Conservation (phyloP, 2,888 invertebrate species). For the Tryphoninae sp. region DNA sequence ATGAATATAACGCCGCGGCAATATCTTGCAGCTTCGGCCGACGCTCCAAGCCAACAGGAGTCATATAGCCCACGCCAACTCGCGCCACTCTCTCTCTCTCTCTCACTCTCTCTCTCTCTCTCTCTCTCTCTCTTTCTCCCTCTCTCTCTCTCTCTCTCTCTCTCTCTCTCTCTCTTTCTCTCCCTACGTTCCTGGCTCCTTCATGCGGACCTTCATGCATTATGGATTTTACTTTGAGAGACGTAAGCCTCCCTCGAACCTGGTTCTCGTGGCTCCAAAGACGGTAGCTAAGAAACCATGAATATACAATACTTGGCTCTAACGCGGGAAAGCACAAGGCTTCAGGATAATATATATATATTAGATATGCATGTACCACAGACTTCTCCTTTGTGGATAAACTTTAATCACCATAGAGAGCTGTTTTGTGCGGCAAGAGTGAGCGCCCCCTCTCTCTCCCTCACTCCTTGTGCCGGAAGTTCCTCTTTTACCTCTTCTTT, state of each 20-base stretch:
- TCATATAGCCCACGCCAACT: constrained; percentile 56
- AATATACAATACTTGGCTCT: constrained; percentile 79
- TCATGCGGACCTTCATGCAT: constrained; percentile 79
- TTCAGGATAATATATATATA: constrained; percentile 68
- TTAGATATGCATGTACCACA: constrained; percentile 51
- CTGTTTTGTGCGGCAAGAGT: constrained; percentile 57
- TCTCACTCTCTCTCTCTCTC: too few relatives aligned
- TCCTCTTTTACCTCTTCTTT: constrained; percentile 8
- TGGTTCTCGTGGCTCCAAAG: constrained; percentile 67
- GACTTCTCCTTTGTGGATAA: constrained; percentile 75
- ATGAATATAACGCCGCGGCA: constrained; percentile 80
- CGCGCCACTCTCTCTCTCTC: constrained; percentile 30
- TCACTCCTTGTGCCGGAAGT: neutral
- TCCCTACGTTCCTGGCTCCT: constrained; percentile 34
- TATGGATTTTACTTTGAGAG: constrained; percentile 80
- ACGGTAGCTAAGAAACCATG: constrained; percentile 80
- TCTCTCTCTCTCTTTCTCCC: neutral
- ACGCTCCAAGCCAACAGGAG: constrained; percentile 68
- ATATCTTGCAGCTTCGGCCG: constrained; percentile 77
- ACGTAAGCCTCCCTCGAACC: constrained; percentile 65
- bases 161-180: neutral
- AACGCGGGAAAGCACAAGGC: constrained; percentile 51
- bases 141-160: constrained; percentile 47
- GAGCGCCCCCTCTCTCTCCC: constrained; percentile 30
- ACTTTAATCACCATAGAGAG: constrained; percentile 75